Percentiles rank a stretch among this genome's conserved stretches.
phyloP scores from a whole-genome alignment of 2,113 vertebrate genomes.

The Centropristis striata region DNA sequence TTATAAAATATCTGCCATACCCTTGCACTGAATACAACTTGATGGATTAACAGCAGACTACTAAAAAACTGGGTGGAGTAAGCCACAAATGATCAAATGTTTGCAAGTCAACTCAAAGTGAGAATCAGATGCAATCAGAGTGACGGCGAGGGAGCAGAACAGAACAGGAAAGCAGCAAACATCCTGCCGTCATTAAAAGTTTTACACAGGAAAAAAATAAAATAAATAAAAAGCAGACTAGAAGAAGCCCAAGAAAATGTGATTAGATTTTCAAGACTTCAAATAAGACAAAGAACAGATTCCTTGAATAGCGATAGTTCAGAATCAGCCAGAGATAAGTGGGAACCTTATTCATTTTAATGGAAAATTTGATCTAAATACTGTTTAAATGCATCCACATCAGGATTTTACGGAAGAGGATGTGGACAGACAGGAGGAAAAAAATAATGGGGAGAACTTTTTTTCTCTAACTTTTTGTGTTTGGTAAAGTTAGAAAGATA shows the following conservation, averaged over 20 bases:
- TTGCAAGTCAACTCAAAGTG: constrained; percentile 1
- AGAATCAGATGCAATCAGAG: background rate
- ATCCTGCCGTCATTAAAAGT: background rate
- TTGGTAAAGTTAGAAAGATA: too few relatives aligned
- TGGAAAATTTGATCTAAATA: background rate
- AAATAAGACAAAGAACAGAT: background rate
- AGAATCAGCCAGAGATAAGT: background rate
- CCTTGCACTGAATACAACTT: background rate
- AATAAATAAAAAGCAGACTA: background rate
- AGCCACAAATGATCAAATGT: constrained; percentile 19
- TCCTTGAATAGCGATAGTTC: background rate
- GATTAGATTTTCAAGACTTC: background rate
- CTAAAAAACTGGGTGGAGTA: background rate
- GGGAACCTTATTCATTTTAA: background rate
- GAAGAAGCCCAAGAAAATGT: background rate
- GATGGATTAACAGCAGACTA: background rate
- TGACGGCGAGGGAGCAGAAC: background rate
- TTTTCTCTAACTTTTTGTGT: too few relatives aligned
- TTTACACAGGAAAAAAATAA: background rate
- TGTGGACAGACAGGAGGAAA: too few relatives aligned
- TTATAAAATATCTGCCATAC: background rate
- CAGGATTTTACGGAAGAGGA: background rate
- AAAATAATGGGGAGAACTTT: too few relatives aligned
- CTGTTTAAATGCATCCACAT: background rate
- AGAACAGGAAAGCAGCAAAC: background rate